Evolutionary conservation across 1,140 invertebrate genomes (phyloP).

Genomic region (Helicoverpa zea): DNA sequence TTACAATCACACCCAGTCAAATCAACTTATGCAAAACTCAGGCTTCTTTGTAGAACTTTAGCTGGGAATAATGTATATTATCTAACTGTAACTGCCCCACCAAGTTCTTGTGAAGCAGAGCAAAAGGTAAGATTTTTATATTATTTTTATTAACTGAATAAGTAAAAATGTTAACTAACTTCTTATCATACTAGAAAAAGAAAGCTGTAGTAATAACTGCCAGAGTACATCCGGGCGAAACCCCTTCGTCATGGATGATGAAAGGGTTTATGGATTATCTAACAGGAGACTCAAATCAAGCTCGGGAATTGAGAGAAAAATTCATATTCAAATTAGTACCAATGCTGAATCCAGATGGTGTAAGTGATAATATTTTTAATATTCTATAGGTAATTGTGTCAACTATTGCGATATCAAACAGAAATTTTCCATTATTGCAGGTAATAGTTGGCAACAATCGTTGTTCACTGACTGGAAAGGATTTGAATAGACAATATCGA

Average conservation of each 20-base stretch:
- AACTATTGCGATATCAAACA: conserved; percentile 11
- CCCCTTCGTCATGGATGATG: conserved; percentile 98
- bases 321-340: conserved; percentile 99
- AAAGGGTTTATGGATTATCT: conserved; percentile 97
- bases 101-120: conserved; percentile 87
- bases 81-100: conserved; percentile 94
- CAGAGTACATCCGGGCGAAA: conserved; percentile 98
- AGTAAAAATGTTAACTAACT: conserved; percentile 6
- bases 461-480: conserved; percentile 95
- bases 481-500: conserved; percentile 95
- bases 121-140: conserved; percentile 72
- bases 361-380: conserved; percentile 79
- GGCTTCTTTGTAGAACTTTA: conserved; percentile 94
- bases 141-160: background rate
- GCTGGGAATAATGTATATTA: conserved; percentile 97
- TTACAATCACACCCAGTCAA: conserved; percentile 93
- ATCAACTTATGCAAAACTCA: conserved; percentile 92
- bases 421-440: conserved; percentile 67
- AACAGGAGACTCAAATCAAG: conserved; percentile 92
- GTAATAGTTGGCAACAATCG: conserved; percentile 96
- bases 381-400: conserved; percentile 31
- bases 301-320: conserved; percentile 94
- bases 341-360: conserved; percentile 98
- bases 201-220: conserved; percentile 95
- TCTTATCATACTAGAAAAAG: conserved; percentile 88